Conservation (phyloP, 35 echinoderm and acorn worm genomes). For the Apostichopus parvimensis region DNA sequence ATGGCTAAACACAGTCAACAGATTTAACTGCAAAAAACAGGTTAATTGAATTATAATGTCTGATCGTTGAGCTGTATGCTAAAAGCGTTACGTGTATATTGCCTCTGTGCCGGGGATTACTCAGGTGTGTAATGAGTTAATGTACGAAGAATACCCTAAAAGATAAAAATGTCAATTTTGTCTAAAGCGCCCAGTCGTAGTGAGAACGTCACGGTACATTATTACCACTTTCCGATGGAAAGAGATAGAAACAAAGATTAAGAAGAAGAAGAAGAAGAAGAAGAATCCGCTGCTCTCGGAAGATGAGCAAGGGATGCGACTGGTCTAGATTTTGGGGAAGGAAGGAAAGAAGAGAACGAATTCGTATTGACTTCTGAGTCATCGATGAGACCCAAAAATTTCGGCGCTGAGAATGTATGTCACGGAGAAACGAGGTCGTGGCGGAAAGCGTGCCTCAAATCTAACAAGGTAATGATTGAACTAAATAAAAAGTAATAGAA, state of each 20-base stretch:
- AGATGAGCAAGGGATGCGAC: not conserved
- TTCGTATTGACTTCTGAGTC: not conserved
- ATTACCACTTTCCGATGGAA: slow-evolving; percentile 9
- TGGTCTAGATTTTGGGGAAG: not conserved
- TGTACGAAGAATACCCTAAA: slow-evolving; percentile 22
- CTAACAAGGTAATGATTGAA: not conserved
- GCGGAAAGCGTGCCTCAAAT: not conserved
- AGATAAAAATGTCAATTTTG: slow-evolving; percentile 48
- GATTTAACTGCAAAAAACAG: slow-evolving; percentile 51
- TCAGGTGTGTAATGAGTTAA: slow-evolving; percentile 44
- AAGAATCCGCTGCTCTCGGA: not conserved
- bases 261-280: not conserved
- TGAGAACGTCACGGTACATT: slow-evolving; percentile 29
- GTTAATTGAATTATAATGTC: slow-evolving; percentile 54
- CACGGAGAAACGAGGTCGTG: not conserved
- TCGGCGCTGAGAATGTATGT: not conserved
- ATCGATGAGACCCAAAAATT: not conserved
- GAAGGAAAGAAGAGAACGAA: not conserved
- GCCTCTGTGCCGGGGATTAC: not conserved
- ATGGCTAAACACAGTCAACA: slow-evolving; percentile 44
- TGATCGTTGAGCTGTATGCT: slow-evolving; percentile 31
- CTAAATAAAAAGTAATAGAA: not conserved
- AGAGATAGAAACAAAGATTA: not conserved
- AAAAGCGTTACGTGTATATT: slow-evolving; percentile 34
- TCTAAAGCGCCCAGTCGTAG: slow-evolving; percentile 4